phyloP scores from a whole-genome alignment of 2,797 vertebrate genomes.

The Hippoglossus hippoglossus region DNA sequence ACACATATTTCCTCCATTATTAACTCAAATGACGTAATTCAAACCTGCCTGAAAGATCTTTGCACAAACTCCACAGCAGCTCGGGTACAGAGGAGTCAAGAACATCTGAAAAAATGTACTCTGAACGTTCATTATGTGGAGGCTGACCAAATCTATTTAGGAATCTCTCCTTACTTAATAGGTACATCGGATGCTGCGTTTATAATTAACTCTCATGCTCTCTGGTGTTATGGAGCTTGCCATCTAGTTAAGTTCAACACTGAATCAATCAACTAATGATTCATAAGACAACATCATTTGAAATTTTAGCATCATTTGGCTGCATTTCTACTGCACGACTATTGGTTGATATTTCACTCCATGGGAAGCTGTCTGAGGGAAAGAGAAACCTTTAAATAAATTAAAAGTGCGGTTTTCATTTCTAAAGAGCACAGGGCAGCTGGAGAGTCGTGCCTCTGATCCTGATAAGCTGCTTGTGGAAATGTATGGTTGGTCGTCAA shows the following conservation, averaged over 20 bases:
- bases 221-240: slow-evolving; percentile 25
- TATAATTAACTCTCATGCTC: slow-evolving; percentile 23
- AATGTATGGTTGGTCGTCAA: not conserved
- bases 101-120: slow-evolving; percentile 23
- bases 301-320: slow-evolving; percentile 16
- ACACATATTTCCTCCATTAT: slow-evolving; percentile 4
- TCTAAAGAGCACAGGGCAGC: not conserved
- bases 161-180: slow-evolving; percentile 14
- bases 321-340: not conserved
- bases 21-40: slow-evolving; percentile 6
- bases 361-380: not conserved
- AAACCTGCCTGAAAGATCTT: not conserved
- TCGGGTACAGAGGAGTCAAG: slow-evolving; percentile 6
- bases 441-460: not conserved
- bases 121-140: slow-evolving; percentile 9
- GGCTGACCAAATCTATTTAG: slow-evolving; percentile 1
- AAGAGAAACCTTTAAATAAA: not conserved
- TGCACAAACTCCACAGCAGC: not conserved
- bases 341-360: not conserved
- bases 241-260: slow-evolving; percentile 26
- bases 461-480: not conserved
- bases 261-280: slow-evolving; percentile 27
- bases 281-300: slow-evolving; percentile 3
- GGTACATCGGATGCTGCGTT: slow-evolving; percentile 2
- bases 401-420: not conserved